Conservation (phyloP, 53 echinoderm and acorn worm species). For the Holothuria leucospilota region DNA sequence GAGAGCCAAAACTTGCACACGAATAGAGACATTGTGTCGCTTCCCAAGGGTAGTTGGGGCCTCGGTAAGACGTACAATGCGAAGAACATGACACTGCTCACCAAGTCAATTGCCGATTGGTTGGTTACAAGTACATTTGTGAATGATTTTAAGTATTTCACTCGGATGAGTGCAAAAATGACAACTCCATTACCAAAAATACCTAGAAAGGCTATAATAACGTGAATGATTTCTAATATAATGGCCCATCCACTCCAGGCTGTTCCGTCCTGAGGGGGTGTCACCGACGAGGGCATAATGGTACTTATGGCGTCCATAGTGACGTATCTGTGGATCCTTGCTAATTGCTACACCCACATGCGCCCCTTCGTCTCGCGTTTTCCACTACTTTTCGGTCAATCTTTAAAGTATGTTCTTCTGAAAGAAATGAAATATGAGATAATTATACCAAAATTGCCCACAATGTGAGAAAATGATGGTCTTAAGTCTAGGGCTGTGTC, state of each 20-base stretch:
- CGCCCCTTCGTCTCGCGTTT: no score
- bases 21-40: constrained; percentile 37
- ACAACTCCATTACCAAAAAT: constrained; percentile 77
- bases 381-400: no score
- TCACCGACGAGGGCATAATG: not conserved
- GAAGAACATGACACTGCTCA: constrained; percentile 77
- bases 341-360: no score
- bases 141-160: constrained; percentile 69
- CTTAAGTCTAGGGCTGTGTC: no score
- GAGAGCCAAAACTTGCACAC: constrained; percentile 83
- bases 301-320: constrained; percentile 17
- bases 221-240: constrained; percentile 49
- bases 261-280: not conserved
- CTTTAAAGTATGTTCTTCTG: no score
- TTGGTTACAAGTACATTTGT: constrained; percentile 83
- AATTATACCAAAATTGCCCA: no score
- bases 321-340: no score
- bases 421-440: no score
- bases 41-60: constrained; percentile 50
- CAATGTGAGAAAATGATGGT: no score
- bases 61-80: constrained; percentile 62
- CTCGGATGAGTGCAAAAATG: constrained; percentile 65
- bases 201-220: constrained; percentile 73
- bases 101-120: constrained; percentile 80
- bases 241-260: constrained; percentile 30